A percentile compares a stretch with the other conserved stretches of the same genome.
Evolutionary conservation across 1,140 invertebrate species (phyloP).

Genomic region (Conus betulinus): DNA sequence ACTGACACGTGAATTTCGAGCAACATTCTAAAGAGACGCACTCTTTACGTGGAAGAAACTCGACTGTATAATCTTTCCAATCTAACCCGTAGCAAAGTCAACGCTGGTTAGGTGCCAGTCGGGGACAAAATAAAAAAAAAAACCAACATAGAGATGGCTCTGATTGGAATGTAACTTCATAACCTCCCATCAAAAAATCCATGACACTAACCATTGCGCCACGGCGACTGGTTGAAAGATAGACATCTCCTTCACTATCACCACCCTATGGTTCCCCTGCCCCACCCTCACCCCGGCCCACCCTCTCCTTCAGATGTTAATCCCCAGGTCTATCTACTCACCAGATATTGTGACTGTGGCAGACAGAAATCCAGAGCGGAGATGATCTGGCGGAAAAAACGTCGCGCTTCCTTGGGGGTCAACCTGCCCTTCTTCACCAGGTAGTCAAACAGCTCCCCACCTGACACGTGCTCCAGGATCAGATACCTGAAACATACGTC

Average conservation of each 20-base stretch:
- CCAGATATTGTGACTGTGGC: conserved; percentile 99
- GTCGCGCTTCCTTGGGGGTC: conserved; percentile 97
- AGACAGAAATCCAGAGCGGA: conserved; percentile 98
- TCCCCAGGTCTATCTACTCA: conserved; percentile 77
- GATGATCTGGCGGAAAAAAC: conserved; percentile 99
- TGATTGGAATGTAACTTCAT: too few species aligned
- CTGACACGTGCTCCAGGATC: conserved; percentile 98
- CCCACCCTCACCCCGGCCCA: background rate
- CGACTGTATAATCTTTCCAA: too few species aligned
- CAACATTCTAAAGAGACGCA: too few species aligned
- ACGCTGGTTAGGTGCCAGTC: too few species aligned
- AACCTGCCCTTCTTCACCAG: conserved; percentile 98
- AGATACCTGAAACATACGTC: conserved; percentile 87
- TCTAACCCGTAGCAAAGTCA: too few species aligned
- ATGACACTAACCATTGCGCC: too few species aligned
- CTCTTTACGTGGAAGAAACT: too few species aligned
- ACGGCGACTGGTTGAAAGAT: too few species aligned
- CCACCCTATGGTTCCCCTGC: background rate
- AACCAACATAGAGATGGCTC: too few species aligned
- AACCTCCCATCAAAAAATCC: too few species aligned
- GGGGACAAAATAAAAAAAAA: too few species aligned
- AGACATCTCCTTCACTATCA: background rate
- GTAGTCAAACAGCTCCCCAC: conserved; percentile 99
- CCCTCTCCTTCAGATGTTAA: background rate
- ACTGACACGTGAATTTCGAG: too few species aligned